Base-by-base conservation (phyloP, 2,113 vertebrate genomes). In the Anolis sagrei region DNA sequence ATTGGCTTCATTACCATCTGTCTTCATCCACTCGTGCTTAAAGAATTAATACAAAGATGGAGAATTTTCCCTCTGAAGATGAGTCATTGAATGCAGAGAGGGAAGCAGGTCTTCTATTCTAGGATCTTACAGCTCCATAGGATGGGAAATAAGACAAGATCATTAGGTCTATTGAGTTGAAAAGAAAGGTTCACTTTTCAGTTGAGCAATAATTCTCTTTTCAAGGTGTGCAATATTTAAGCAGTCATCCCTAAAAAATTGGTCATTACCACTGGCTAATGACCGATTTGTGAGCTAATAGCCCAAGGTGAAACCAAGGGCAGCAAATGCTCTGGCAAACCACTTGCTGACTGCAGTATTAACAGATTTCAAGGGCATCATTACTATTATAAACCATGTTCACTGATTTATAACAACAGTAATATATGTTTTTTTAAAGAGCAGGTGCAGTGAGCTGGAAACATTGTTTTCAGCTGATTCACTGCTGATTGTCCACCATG, bases 201-300 rank as follows among this genome's bases (percentile, higher is more conserved):
- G 94, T 93, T 96, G 92, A 96, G 93, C 92, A 96, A 96, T 96
- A 96, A 97, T 97, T 97, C 95, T 95, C 93, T 96, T 94, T 93
- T 93, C 95, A 96, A 97, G 96, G 95, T 96, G 95, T 95, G 95
- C 86, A 85, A 96, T 96, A 96, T 96, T 96, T 96, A 96, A 96
- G 95, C 95, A 96, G 97, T 96, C 96, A 96, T 96, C 94, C 95
- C 94, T 95, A 93, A 94, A 95, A 96, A 97, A 97, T 96, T 97
- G 95, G 94, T 96, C 96, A 97, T 97, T 97, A 97, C 94, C 94
- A 96, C 90, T 89, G 92, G 93, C 96, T 97, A 96, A 97, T 97
- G 96, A 97, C 94, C 92, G 95, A 96, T 95, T 94, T 96, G 96
- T 95, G 96, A 96, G 96, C 96, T 97, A 97, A 96, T 96, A 95